These are phyloP conservation scores for Craterocephalus amniculus DNA, from an alignment of 2,797 vertebrate species.

Conservation along the genomic window DNA sequence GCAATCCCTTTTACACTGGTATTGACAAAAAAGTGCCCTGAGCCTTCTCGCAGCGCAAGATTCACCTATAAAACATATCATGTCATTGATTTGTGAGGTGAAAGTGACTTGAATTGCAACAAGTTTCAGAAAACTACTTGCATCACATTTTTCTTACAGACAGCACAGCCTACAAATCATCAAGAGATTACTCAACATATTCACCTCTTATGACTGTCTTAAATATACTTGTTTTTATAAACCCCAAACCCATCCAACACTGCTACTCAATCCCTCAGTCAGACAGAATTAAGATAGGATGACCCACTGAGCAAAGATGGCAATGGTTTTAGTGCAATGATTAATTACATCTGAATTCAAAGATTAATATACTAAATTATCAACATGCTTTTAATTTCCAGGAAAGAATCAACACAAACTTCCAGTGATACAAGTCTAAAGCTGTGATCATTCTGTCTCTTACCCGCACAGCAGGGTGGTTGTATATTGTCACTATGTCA, in stretches of 20 bases:
- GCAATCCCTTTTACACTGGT: constrained; percentile 83
- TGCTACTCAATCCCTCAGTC: constrained; percentile 30
- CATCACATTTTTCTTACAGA: constrained; percentile 22
- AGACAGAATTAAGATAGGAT: constrained; percentile 28
- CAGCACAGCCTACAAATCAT: constrained; percentile 18
- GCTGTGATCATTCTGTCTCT: constrained; percentile 32
- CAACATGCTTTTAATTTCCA: background rate
- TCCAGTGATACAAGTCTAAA: background rate
- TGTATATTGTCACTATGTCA: constrained; percentile 87
- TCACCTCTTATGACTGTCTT: constrained; percentile 47
- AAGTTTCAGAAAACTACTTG: background rate
- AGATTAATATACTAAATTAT: background rate
- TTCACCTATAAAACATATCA: constrained; percentile 81
- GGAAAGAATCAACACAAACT: constrained; percentile 6
- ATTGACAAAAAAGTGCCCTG: constrained; percentile 94
- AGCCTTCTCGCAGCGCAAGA: constrained; percentile 88
- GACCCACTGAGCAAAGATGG: background rate
- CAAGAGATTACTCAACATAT: constrained; percentile 32
- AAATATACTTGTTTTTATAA: constrained; percentile 55
- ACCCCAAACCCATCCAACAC: constrained; percentile 29
- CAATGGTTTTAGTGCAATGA: background rate
- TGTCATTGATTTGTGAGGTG: background rate
- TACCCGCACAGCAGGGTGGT: constrained; percentile 91
- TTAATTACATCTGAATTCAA: constrained; percentile 1
- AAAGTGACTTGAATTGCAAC: no score